Base-by-base conservation (phyloP, 2,113 vertebrate genomes). In the Corythoichthys intestinalis region DNA sequence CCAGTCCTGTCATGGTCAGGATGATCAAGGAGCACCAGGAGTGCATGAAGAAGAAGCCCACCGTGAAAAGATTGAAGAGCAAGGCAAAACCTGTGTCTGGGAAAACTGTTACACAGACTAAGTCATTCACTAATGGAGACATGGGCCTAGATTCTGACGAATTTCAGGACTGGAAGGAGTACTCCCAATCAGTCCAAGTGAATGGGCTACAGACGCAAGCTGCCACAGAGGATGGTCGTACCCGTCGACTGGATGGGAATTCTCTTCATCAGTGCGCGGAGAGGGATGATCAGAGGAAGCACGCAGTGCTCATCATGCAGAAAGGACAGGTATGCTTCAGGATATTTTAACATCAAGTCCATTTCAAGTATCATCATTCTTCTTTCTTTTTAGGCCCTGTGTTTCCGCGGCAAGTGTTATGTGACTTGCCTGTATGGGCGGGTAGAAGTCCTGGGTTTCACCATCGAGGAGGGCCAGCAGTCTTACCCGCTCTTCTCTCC, bases 341-440 rank as follows among this genome's bases (percentile, higher is more conserved):
- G 5, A 20, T 1, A 10, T 47, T 41, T 62, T 50, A 17, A 17
- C 44, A 47, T 63, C 44, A 20, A 41, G 48, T 52, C 64, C 35
- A 66, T 34, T 50, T 17, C 4, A 63, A 15, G 3, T 60, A 14
- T 60, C 35, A 3, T 13, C 56, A 14, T 39, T 50, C 2, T 39
- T 10, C 10, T 2, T 13, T 12, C 2, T 37, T 79, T 46, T 48
- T 80, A 93, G 95, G 87, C 77, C 13, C 86, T 97, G 81, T 93
- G 93, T 64, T 97, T 97, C 49, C 89, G 91, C 0, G 96, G 96
- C 2, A 93, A 92, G 37, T 96, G 95, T 52, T 87, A 91, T 14
- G 56, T 98, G 84, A 94, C 92, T 0, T 97, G 96, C 82, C 86
- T 98, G 13, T 94, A 94, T 0, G 96, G 96, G 3, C 92, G 93